Base-by-base conservation (phyloP, 30 jellyfish, hydroid and myxozoan species). In the Cassiopea andromeda region DNA sequence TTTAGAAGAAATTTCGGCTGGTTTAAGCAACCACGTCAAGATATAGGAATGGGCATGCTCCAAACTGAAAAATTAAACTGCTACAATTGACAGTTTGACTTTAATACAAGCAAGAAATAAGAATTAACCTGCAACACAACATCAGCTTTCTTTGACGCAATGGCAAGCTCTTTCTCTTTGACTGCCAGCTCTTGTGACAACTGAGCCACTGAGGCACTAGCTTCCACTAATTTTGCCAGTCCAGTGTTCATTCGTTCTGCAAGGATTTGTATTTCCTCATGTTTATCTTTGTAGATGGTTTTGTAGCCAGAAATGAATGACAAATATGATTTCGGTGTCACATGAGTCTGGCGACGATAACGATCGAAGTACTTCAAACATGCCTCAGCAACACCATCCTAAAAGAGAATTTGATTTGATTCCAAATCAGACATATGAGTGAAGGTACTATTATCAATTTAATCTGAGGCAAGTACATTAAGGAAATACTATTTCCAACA, bases 281-380 rank as follows among this genome's bases (percentile, higher is more conserved):
- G 95, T 78, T 93, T 87, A 64, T 80, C 93, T 17, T 78, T 85
- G 93, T 93, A 93, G 38, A 93, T 87, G 16, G 70, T 69, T 81
- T 93, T 93, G 74, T 88, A 93, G 45, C 95, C 94, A 38, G 89
- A 75, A 48, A 93, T 93, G 83, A 93, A 93, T 48, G 98, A 93
- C 78, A 93, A 83, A 73, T 93, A 93, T 0, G 98, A 93, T 80
- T 89, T 93, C 8, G 98, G 98, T 7, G 98, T 93, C 77, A 93
- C 98, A 91, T 93, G 98, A 1, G 98, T 90, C 69, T 93, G 98
- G 69, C 98, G 97, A 44, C 98, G 97, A 76, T 74, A 93, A 73
- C 98, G 85, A 58, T 92, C 95, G 27, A 92, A 92, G 69, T 92
- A 92, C 69, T 86, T 85, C 66, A 85, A 2, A 88, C 97, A 92